These are phyloP conservation scores for Rhamphomyia laevipes DNA, from an alignment of 2,888 invertebrate species.

Conservation along the genomic window DNA sequence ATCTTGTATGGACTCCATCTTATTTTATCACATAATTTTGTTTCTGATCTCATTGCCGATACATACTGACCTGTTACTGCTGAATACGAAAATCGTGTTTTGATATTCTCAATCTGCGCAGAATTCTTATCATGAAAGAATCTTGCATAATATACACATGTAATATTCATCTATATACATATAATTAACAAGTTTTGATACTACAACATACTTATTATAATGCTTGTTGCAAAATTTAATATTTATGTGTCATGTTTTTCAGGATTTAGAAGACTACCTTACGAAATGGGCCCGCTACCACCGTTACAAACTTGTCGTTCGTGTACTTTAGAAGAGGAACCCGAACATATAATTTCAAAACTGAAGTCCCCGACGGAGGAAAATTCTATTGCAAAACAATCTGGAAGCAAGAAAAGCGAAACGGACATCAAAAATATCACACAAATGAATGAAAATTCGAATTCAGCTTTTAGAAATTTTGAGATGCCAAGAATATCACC, in stretches of 20 bases:
- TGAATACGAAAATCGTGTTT: too few relatives aligned
- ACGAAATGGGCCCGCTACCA: constrained; percentile 57
- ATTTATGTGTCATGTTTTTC: background rate
- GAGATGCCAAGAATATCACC: constrained; percentile 66
- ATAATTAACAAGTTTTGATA: too few relatives aligned
- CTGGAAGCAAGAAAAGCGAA: background rate
- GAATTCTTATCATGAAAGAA: too few relatives aligned
- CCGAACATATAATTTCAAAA: constrained; percentile 23
- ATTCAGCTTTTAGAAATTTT: constrained; percentile 16
- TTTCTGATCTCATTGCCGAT: too few relatives aligned
- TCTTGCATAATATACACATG: too few relatives aligned
- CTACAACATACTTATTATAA: too few relatives aligned
- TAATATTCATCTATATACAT: too few relatives aligned
- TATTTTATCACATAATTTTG: too few relatives aligned
- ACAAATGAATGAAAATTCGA: constrained; percentile 24
- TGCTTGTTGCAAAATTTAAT: too few relatives aligned
- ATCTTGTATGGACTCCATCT: too few relatives aligned
- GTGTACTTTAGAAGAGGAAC: constrained; percentile 18
- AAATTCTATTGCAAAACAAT: constrained; percentile 20
- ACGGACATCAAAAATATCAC: constrained; percentile 12
- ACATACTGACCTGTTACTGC: too few relatives aligned
- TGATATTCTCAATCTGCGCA: too few relatives aligned
- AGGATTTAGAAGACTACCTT: constrained; percentile 47
- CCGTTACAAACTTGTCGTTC: constrained; percentile 41
- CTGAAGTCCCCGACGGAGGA: constrained; percentile 20